Conservation (phyloP, 1,140 invertebrate genomes). For the Kradibia gibbosae region DNA sequence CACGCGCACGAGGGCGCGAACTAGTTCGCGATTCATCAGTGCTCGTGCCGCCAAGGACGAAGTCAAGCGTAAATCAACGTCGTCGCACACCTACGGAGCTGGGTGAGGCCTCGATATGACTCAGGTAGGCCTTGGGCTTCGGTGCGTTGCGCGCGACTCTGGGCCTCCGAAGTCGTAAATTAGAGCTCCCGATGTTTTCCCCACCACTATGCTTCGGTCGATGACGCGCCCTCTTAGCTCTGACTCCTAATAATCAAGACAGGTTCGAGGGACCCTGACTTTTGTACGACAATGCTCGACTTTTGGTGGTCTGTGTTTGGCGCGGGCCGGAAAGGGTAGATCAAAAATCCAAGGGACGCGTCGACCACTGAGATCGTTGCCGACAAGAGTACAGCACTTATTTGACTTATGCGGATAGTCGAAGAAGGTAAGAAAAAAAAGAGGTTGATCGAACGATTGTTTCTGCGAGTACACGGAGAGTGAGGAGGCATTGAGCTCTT, state of each 20-base stretch:
- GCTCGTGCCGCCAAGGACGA: constrained; percentile 54
- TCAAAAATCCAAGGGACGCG: neutral
- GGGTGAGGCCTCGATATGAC: constrained; percentile 44
- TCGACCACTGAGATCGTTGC: constrained; percentile 10
- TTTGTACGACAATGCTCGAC: no score
- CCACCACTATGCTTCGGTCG: neutral
- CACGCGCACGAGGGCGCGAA: constrained; percentile 68
- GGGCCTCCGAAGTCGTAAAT: constrained; percentile 30
- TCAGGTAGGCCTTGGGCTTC: constrained; percentile 32
- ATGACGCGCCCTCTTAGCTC: neutral
- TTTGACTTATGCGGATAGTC: neutral
- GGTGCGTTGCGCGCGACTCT: neutral
- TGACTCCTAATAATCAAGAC: constrained; percentile 21
- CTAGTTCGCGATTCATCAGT: constrained; percentile 73
- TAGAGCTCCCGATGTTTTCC: neutral
- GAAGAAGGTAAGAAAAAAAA: neutral
- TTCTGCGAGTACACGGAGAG: neutral
- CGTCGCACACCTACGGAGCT: neutral
- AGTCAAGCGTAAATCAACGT: constrained; percentile 69
- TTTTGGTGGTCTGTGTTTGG: neutral
- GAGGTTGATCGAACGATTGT: neutral
- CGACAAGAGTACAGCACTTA: neutral
- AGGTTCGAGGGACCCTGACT: no score
- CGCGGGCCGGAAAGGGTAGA: neutral
- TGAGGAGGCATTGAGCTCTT: neutral